These are phyloP conservation scores for Acrocera orbiculus DNA, from an alignment of 2,888 invertebrate genomes.

Conservation along the genomic window DNA sequence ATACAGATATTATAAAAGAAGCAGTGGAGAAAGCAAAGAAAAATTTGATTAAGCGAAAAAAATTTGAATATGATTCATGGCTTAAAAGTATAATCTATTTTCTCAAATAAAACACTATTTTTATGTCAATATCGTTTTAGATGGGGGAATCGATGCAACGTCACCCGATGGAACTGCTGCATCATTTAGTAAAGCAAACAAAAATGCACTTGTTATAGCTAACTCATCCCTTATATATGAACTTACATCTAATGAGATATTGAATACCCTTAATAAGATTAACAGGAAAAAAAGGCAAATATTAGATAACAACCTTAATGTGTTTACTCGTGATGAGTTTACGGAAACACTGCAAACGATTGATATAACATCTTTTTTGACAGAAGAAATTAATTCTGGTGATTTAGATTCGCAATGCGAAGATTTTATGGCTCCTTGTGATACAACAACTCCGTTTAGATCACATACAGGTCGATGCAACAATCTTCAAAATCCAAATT, in stretches of 20 bases:
- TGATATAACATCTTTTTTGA: conserved; percentile 53
- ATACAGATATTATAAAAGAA: conserved; percentile 50
- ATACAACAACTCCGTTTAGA: conserved; percentile 46
- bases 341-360: conserved; percentile 62
- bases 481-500: conserved; percentile 62
- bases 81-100: conserved; percentile 36
- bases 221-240: conserved; percentile 76
- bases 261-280: conserved; percentile 39
- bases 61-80: conserved; percentile 69
- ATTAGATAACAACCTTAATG: conserved; percentile 43
- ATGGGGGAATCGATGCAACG: conserved; percentile 67
- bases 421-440: conserved; percentile 50
- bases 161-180: conserved; percentile 76
- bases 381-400: conserved; percentile 36
- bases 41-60: conserved; percentile 54
- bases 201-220: conserved; percentile 62
- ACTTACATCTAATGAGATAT: conserved; percentile 69
- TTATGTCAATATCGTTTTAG: conserved; percentile 27
- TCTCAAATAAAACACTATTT: background rate
- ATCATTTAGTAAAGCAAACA: conserved; percentile 78
- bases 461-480: conserved; percentile 74
- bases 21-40: conserved; percentile 65
- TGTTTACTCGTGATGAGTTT: conserved; percentile 42
- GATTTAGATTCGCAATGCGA: conserved; percentile 54
- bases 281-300: conserved; percentile 53